Percentiles rank a stretch among this genome's conserved stretches.
Evolutionary conservation across 1,140 invertebrate species (phyloP).

Genomic region (Sinonovacula constricta): DNA sequence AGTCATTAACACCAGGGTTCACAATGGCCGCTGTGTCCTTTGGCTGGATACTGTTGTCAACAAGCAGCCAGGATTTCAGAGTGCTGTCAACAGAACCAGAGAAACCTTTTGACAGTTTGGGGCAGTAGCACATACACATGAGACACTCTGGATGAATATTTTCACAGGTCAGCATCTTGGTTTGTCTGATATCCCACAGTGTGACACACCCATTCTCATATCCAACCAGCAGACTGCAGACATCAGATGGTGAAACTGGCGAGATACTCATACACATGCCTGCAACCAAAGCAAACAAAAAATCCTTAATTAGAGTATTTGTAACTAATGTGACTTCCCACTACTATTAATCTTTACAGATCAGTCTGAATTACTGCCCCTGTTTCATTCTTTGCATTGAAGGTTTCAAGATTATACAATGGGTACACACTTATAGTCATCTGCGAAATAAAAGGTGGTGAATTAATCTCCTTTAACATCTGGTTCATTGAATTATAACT

Average conservation of each 20-base stretch:
- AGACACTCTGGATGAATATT: constrained; percentile 58
- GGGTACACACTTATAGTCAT: no score
- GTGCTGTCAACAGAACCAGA: constrained; percentile 59
- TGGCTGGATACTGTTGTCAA: constrained; percentile 27
- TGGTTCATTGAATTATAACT: no score
- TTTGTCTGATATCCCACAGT: constrained; percentile 63
- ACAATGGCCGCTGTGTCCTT: constrained; percentile 28
- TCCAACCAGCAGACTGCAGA: constrained; percentile 57
- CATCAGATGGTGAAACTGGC: neutral
- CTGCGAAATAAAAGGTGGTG: no score
- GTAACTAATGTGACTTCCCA: no score
- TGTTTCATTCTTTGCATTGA: no score
- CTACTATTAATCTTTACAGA: no score
- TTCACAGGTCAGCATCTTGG: constrained; percentile 36
- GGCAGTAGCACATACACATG: constrained; percentile 63
- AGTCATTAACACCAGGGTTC: constrained; percentile 76
- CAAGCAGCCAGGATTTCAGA: constrained; percentile 51
- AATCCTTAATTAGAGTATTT: no score
- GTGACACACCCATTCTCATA: constrained; percentile 69
- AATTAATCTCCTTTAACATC: no score
- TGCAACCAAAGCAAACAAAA: constrained; percentile 8
- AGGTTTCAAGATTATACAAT: no score
- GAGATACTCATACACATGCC: constrained; percentile 64
- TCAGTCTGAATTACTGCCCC: no score
- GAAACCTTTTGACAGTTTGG: constrained; percentile 46